phyloP scores from a whole-genome alignment of 1,140 invertebrate species.

The Drosophila athabasca region DNA sequence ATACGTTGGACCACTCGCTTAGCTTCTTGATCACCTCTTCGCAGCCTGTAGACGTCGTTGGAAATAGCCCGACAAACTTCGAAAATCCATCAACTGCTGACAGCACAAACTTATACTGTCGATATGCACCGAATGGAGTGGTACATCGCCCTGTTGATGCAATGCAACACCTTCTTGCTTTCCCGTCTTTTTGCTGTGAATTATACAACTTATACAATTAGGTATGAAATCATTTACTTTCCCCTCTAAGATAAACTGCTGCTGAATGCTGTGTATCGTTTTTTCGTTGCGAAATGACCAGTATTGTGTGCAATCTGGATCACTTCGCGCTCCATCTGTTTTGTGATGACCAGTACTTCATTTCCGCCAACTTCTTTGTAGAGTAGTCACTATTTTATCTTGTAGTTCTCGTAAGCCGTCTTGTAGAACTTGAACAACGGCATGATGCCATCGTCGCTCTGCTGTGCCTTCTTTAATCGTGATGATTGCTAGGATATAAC shows the following conservation, averaged over 20 bases:
- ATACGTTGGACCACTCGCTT: too few species aligned
- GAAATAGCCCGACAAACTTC: too few species aligned
- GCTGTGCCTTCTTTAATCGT: too few species aligned
- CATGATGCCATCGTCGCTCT: too few species aligned
- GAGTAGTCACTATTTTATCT: not conserved
- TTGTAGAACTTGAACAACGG: not conserved
- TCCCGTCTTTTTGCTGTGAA: not conserved
- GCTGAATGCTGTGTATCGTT: not conserved
- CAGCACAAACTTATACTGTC: too few species aligned
- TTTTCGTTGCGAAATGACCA: not conserved
- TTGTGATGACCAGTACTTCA: not conserved
- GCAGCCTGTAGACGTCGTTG: too few species aligned
- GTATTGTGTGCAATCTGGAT: slow-evolving; percentile 2
- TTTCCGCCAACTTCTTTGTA: not conserved
- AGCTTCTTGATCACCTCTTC: too few species aligned
- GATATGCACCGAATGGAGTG: too few species aligned
- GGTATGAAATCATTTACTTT: slow-evolving; percentile 10
- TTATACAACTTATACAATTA: slow-evolving; percentile 1
- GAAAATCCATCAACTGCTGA: too few species aligned
- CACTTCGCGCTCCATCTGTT: slow-evolving; percentile 1
- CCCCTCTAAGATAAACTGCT: not conserved
- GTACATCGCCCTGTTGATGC: not conserved
- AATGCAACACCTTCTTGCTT: not conserved
- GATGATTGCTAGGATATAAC: too few species aligned
- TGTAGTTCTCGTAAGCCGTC: not conserved